Evolutionary conservation across 1,140 invertebrate genomes (phyloP), one percentile per base, ranked within the genome.

Genomic region (Oryzaephilus surinamensis): DNA sequence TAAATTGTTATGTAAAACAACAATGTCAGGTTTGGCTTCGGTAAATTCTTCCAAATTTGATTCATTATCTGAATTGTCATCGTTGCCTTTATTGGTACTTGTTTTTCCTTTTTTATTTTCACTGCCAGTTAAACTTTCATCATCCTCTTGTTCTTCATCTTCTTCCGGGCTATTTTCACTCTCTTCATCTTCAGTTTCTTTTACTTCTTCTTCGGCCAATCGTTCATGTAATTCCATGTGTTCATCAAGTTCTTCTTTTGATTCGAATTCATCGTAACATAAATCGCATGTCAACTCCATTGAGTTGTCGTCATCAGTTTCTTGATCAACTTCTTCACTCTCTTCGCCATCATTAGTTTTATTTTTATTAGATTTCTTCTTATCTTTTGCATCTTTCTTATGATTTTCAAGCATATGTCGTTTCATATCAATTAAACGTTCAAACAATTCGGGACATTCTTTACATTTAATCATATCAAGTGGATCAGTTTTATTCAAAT

Each of bases 391-490:
- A 3, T 24, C 17, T 6, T n/a, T 26, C 10, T 36, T 36, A 24
- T 36, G 34, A 14, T 12, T 6, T 8, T 15, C 11, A 13, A 36
- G 13, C 2, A 8, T 26, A 23, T 47, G 45, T 3, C n/a, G 13
- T 28, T 29, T 47, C 16, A 47, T 12, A 12, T 47, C 36, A 8
- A 29, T 16, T 12, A 38, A 27, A 15, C 36, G 14, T 18, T 5
- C n/a, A 17, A 47, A 47, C 7, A 16, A 28, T 5, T 26, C 37
- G 10, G 34, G 15, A 33, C 45, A 47, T 2, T 26, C 10, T 1
- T 34, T 3, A 28, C 45, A 47, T 21, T 44, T 40, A 17, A 16
- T 39, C n/a, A n/a, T n/a, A n/a, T n/a, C n/a, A n/a, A 4, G 30
- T 4, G 5, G 30, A n/a, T n/a, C n/a, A n/a, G n/a, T n/a, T n/a